Evolutionary conservation across 2,888 invertebrate species (phyloP).

Genomic region (Herminia tarsipennalis): DNA sequence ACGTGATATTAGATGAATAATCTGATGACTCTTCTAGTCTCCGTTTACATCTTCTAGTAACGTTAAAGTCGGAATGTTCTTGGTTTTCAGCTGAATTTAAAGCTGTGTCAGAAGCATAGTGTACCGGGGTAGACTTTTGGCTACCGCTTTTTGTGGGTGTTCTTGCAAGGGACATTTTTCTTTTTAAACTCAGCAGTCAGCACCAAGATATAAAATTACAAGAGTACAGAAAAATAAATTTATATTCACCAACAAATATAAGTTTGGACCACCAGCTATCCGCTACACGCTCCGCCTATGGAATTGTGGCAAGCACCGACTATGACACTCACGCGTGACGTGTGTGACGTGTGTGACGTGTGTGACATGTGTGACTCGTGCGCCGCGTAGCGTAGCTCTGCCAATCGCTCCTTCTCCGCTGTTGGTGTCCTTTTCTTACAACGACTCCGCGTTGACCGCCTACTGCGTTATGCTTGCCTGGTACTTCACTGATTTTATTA

Average conservation of each 20-base stretch:
- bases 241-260: neutral
- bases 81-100: neutral
- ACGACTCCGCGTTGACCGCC: neutral
- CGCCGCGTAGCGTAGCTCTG: constrained; percentile 1
- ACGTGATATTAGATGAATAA: too few relatives aligned
- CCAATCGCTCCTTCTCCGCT: neutral
- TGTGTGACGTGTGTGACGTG: too few relatives aligned
- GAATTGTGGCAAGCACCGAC: too few relatives aligned
- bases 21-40: too few relatives aligned
- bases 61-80: neutral
- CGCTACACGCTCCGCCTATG: too few relatives aligned
- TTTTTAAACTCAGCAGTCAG: too few relatives aligned
- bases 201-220: neutral
- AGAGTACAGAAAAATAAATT: neutral
- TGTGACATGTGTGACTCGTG: neutral
- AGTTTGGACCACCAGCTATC: neutral
- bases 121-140: too few relatives aligned
- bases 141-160: too few relatives aligned
- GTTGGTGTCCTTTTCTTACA: neutral
- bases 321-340: too few relatives aligned
- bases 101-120: too few relatives aligned
- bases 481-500: too few relatives aligned
- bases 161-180: too few relatives aligned
- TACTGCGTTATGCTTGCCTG: constrained; percentile 1
- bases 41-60: constrained; percentile 3